Conservation (phyloP, 92 coral and sea anemone species). For the Phenganax stokvisi region DNA sequence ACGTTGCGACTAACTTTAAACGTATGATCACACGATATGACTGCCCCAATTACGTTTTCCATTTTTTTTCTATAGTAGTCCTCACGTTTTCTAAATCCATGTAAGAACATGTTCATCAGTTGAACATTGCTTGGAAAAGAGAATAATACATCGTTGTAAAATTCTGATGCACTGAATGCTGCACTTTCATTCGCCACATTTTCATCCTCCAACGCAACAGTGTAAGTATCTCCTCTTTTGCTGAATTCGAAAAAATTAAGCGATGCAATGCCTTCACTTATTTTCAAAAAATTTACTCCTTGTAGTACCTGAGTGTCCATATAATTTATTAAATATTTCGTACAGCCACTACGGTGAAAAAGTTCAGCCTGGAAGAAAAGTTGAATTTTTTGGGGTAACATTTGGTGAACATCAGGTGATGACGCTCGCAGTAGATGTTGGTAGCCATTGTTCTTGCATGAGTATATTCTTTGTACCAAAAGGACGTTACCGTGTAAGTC, state of each 20-base stretch:
- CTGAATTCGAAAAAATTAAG: conserved; percentile 28
- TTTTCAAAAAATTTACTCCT: conserved; percentile 52
- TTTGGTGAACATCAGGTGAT: background rate
- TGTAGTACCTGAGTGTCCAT: conserved; percentile 17
- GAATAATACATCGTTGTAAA: conserved; percentile 31
- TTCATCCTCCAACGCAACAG: background rate
- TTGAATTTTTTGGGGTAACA: background rate
- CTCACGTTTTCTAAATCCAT: conserved; percentile 35
- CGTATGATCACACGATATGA: conserved; percentile 43
- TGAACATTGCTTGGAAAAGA: conserved; percentile 38
- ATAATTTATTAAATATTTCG: conserved; percentile 38
- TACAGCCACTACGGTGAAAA: conserved; percentile 37
- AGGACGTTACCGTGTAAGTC: conserved; percentile 48
- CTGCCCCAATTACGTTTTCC: conserved; percentile 25
- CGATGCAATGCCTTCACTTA: conserved; percentile 40
- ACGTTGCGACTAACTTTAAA: conserved; percentile 45
- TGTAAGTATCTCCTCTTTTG: background rate
- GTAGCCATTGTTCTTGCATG: conserved; percentile 4
- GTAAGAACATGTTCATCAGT: conserved; percentile 41
- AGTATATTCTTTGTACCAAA: conserved; percentile 41
- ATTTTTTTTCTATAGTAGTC: conserved; percentile 21
- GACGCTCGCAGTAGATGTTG: conserved; percentile 38
- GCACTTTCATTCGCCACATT: conserved; percentile 35
- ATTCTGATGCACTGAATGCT: conserved; percentile 21
- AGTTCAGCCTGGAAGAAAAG: conserved; percentile 40